Evolutionary conservation across 2,113 vertebrate species (phyloP).

Genomic region (Pachycephala philippinensis): DNA sequence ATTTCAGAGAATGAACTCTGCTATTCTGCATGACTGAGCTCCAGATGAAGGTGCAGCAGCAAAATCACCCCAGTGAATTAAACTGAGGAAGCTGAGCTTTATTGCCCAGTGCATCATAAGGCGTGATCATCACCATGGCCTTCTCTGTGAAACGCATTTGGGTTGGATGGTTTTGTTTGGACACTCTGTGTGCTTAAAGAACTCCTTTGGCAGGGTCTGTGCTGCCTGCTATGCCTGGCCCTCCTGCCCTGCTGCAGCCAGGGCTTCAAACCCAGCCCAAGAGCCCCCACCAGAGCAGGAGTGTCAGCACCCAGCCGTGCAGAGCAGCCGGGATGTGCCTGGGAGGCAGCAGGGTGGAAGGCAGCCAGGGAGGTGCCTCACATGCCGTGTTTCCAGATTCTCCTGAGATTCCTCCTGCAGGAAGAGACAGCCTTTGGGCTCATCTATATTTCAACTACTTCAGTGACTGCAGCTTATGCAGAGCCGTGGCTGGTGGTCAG

Average conservation of each 20-base stretch:
- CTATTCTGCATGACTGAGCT: not conserved
- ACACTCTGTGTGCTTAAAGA: not conserved
- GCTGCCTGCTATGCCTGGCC: not conserved
- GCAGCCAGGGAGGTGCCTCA: not conserved
- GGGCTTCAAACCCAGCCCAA: rapidly evolving
- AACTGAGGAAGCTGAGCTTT: not conserved
- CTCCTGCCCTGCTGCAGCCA: not conserved
- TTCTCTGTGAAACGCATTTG: not conserved
- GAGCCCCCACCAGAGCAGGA: not conserved
- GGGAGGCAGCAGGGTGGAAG: not conserved
- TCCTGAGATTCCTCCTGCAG: not conserved
- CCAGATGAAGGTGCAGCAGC: not conserved
- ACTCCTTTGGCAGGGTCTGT: not conserved
- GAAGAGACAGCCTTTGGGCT: slow-evolving; percentile 22
- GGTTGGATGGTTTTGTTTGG: not conserved
- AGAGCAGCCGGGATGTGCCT: not conserved
- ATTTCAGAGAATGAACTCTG: not conserved
- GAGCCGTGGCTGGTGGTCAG: not conserved
- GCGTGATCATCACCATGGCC: rapidly evolving
- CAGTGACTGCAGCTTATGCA: not conserved
- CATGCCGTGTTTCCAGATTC: not conserved
- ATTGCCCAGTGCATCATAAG: not conserved
- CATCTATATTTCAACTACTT: slow-evolving; percentile 27
- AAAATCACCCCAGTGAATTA: not conserved
- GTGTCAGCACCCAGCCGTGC: not conserved